A percentile compares a stretch with the other conserved stretches of the same genome.
These are phyloP conservation scores for Cheilinus undulatus DNA, from an alignment of 2,113 vertebrate species.

Conservation along the genomic window DNA sequence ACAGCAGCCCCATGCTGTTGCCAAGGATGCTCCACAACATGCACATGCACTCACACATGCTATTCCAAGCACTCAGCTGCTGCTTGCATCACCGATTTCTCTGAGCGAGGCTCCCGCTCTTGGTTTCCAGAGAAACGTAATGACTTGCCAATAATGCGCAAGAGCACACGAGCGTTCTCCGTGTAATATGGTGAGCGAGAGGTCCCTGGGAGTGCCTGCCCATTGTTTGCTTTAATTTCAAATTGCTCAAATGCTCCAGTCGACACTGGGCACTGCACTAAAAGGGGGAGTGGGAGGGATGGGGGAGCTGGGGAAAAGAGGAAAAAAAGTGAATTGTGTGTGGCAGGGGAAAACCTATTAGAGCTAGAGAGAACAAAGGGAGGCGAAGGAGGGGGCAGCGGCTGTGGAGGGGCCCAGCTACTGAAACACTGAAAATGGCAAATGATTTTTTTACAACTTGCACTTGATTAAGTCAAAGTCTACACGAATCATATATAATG, in stretches of 20 bases:
- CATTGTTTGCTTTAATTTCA: constrained; percentile 86
- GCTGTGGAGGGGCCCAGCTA: constrained; percentile 70
- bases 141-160: constrained; percentile 84
- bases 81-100: constrained; percentile 81
- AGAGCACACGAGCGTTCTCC: constrained; percentile 84
- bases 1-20: constrained; percentile 73
- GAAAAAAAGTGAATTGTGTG: constrained; percentile 82
- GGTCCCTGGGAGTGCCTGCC: constrained; percentile 82
- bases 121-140: constrained; percentile 85
- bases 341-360: constrained; percentile 84
- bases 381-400: constrained; percentile 71
- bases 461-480: constrained; percentile 76
- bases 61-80: constrained; percentile 81
- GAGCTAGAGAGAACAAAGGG: constrained; percentile 81
- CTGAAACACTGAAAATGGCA: constrained; percentile 79
- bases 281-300: constrained; percentile 70
- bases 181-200: constrained; percentile 83
- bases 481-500: constrained; percentile 42
- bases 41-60: constrained; percentile 34
- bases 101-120: constrained; percentile 74
- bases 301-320: constrained; percentile 60
- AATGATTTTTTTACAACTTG: constrained; percentile 78
- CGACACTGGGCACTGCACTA: constrained; percentile 81
- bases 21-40: constrained; percentile 70
- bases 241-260: constrained; percentile 85